phyloP scores from a whole-genome alignment of 2,888 invertebrate genomes.

The Malthinus seriepunctatus region DNA sequence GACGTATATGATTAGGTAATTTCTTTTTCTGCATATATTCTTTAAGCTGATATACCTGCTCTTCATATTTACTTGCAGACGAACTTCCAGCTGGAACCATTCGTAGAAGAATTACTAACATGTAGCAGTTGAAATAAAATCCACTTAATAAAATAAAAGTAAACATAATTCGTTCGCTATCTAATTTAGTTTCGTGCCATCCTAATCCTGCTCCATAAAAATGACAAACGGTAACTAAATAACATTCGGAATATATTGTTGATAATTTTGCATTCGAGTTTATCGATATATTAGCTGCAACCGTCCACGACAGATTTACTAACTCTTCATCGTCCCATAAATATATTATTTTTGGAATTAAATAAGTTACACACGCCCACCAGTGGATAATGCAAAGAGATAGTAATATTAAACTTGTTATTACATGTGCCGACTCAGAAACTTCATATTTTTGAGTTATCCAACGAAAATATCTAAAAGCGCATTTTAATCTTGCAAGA shows the following conservation, averaged over 20 bases:
- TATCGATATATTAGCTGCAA: slow-evolving; percentile 16
- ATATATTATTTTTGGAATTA: slow-evolving; percentile 25
- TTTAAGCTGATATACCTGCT: slow-evolving; percentile 51
- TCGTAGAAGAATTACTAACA: slow-evolving; percentile 46
- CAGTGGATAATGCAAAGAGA: slow-evolving; percentile 30
- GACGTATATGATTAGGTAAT: slow-evolving; percentile 48
- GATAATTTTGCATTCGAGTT: slow-evolving; percentile 1
- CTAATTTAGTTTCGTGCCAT: slow-evolving; percentile 21
- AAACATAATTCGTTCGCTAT: slow-evolving; percentile 34
- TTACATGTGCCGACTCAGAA: slow-evolving; percentile 1
- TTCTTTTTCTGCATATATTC: slow-evolving; percentile 53
- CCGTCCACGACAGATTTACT: slow-evolving; percentile 33
- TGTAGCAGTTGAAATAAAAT: slow-evolving; percentile 37
- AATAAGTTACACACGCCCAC: slow-evolving; percentile 32
- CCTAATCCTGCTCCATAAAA: slow-evolving; percentile 41
- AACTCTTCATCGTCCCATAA: neutral
- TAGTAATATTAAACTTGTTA: slow-evolving; percentile 20
- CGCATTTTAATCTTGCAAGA: slow-evolving; percentile 15
- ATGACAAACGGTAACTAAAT: slow-evolving; percentile 38
- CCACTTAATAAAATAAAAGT: slow-evolving; percentile 38
- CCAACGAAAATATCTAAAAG: slow-evolving; percentile 14
- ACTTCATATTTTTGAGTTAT: slow-evolving; percentile 10
- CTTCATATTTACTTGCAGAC: slow-evolving; percentile 51
- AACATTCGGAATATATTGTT: slow-evolving; percentile 28
- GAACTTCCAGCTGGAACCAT: slow-evolving; percentile 40